A percentile compares a stretch with the other conserved stretches of the same genome.
Conservation (phyloP, 2,888 invertebrate genomes). For the Volucella zonaria region DNA sequence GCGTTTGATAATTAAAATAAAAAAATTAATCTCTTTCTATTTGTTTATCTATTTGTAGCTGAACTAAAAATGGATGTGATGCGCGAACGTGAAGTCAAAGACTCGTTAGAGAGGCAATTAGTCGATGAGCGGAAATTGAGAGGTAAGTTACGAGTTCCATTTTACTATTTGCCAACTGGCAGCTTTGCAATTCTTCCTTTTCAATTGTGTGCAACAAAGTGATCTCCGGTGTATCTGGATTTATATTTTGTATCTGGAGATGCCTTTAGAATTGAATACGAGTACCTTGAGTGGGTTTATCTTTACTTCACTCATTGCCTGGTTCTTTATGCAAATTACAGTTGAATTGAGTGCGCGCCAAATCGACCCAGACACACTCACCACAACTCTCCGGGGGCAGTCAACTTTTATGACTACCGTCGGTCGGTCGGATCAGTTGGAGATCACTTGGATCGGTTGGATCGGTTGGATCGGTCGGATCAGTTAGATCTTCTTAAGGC, state of each 20-base stretch:
- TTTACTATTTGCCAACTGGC: conserved; percentile 10
- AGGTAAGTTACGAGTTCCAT: conserved; percentile 86
- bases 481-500: conserved; percentile 42
- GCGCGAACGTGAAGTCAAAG: conserved; percentile 95
- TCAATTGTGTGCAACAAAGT: conserved; percentile 18
- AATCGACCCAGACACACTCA: conserved; percentile 54
- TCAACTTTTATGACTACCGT: conserved; percentile 65
- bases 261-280: not conserved
- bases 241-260: not conserved
- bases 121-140: conserved; percentile 96
- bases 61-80: conserved; percentile 98
- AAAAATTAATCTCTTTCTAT: conserved; percentile 5
- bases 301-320: not conserved
- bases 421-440: conserved; percentile 1
- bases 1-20: not conserved
- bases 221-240: not conserved
- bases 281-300: conserved; percentile 17
- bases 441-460: not conserved
- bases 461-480: conserved; percentile 1
- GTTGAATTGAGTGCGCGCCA: conserved; percentile 42
- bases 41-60: conserved; percentile 84
- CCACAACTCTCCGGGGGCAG: conserved; percentile 59
- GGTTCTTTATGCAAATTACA: conserved; percentile 44
- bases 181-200: conserved; percentile 3
- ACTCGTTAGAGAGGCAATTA: conserved; percentile 95